Evolutionary conservation across 1,140 invertebrate genomes (phyloP), one percentile per base, ranked within the genome.

Genomic region (Acromyrmex heyeri): DNA sequence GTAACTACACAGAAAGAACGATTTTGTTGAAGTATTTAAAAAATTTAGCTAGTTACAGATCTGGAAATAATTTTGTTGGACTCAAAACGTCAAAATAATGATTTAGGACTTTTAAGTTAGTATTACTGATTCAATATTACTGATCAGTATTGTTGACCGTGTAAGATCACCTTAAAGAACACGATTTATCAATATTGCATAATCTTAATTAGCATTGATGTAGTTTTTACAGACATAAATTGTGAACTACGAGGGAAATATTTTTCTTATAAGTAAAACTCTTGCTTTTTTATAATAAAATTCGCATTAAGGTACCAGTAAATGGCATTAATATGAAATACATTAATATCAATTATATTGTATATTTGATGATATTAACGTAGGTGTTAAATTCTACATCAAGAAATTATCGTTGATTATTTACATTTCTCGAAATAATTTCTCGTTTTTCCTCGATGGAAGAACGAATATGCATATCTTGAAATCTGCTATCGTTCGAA

Each of bases 401-500:
- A 12, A 38, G 8, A 48, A 44, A 21, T 69, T 21, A 69, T 69
- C 10, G 6, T n/a, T 7, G 0, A 44, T 69, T 65, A 67, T n/a
- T 30, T 44, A 67, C 34, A 72, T 57, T 44, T 24, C 57, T 16
- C 34, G 38, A 76, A 44, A 48, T 61, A 2, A 16, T 62, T 12
- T 59, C 27, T 24, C 5, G 14, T 69, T 69, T 50, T 48, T 16
- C 12, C 27, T n/a, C 10, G 70, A 38, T 2, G 55, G 7, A 24
- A 6, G 8, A 50, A 62, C n/a, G 16, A 72, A 55, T 18, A 27
- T 44, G 38, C 38, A 44, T 53, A 30, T 59, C 44, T 64, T 62
- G 24, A 76, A 59, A 44, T 76, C 34, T 24, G 16, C 21, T 48
- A 48, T 82, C 30, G n/a, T 79, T 67, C 8, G 3, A 53, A 34